Evolutionary conservation across 2,888 invertebrate species (phyloP).

Genomic region (Scelioninae gen. 2): DNA sequence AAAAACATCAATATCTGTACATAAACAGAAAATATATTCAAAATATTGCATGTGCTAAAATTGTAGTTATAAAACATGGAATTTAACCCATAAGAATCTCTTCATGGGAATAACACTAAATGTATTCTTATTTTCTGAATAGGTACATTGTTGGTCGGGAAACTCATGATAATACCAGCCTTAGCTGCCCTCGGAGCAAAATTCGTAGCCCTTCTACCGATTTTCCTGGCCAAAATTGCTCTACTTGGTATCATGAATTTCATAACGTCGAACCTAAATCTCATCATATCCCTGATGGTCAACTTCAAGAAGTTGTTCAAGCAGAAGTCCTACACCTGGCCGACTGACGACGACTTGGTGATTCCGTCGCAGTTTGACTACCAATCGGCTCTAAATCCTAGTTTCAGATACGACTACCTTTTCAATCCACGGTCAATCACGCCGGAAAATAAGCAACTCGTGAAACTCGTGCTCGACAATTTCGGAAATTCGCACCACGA

Average conservation of each 20-base stretch:
- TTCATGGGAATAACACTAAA: not conserved
- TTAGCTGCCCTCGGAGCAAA: slow-evolving; percentile 69
- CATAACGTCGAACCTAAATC: slow-evolving; percentile 68
- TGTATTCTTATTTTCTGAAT: slow-evolving; percentile 25
- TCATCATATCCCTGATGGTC: slow-evolving; percentile 65
- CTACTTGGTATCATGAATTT: slow-evolving; percentile 69
- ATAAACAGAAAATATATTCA: too few species aligned
- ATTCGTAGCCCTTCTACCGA: slow-evolving; percentile 67
- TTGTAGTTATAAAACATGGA: too few species aligned
- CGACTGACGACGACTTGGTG: slow-evolving; percentile 34
- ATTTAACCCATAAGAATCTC: too few species aligned
- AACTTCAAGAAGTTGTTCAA: slow-evolving; percentile 64
- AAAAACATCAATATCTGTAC: too few species aligned
- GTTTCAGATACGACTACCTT: slow-evolving; percentile 39
- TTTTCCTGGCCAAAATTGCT: slow-evolving; percentile 69
- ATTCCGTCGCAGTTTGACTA: slow-evolving; percentile 39
- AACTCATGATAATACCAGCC: slow-evolving; percentile 66
- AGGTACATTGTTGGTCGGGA: slow-evolving; percentile 65
- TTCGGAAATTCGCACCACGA: slow-evolving; percentile 23
- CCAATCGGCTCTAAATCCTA: slow-evolving; percentile 26
- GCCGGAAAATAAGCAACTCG: slow-evolving; percentile 33
- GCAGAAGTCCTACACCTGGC: slow-evolving; percentile 46
- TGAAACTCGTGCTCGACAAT: slow-evolving; percentile 20
- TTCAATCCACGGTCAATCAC: slow-evolving; percentile 53
- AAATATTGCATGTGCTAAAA: too few species aligned